A percentile compares a stretch with the other conserved stretches of the same genome.
Conservation (phyloP, 1,140 invertebrate genomes). For the Drosophila sp. region DNA sequence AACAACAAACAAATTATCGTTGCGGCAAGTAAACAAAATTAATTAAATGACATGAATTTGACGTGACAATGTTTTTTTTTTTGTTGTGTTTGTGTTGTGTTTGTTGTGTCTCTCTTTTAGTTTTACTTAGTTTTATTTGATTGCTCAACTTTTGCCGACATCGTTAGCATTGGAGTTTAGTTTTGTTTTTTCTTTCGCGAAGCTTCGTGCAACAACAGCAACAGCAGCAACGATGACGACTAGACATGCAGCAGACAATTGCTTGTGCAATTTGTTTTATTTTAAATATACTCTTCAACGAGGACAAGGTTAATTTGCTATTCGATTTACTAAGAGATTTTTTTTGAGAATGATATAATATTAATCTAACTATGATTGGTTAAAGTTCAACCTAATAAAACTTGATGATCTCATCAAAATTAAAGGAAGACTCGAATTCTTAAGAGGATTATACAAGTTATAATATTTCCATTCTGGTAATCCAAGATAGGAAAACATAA, state of each 20-base stretch:
- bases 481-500: no score
- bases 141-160: conserved; percentile 69
- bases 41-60: conserved; percentile 83
- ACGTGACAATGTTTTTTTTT: conserved; percentile 80
- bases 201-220: conserved; percentile 54
- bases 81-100: conserved; percentile 14
- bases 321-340: neutral
- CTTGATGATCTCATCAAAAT: no score
- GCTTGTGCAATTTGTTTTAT: conserved; percentile 54
- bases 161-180: conserved; percentile 60
- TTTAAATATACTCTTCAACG: conserved; percentile 29
- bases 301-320: neutral
- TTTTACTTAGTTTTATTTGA: conserved; percentile 62
- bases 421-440: no score
- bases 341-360: neutral
- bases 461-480: no score
- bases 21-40: conserved; percentile 81
- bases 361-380: no score
- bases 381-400: no score
- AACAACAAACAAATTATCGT: conserved; percentile 69
- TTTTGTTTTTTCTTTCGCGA: conserved; percentile 8
- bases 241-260: conserved; percentile 77
- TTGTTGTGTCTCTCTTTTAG: conserved; percentile 29
- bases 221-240: conserved; percentile 59
- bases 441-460: no score